Base-by-base conservation (phyloP, 1,140 invertebrate species). In the Monomorium pharaonis region DNA sequence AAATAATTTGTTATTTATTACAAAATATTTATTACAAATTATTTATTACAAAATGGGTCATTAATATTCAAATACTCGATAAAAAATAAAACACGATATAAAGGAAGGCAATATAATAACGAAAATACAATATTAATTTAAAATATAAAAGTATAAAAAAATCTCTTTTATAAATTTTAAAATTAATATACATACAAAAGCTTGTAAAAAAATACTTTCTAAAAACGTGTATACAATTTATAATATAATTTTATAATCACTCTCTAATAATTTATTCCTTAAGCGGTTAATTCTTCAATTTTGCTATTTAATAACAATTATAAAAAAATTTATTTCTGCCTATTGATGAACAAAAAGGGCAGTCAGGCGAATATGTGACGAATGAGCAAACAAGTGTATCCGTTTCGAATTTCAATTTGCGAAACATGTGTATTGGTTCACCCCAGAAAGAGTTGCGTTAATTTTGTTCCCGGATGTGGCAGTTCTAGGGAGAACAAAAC, bases 1-100 rank as follows among this genome's bases (percentile, higher is more conserved):
- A 63, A 63, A 63, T 63, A 63, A 63, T 30, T 9, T 30, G n/a
- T n/a, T 16, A 27, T 63, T 63, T 63, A n/a, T 63, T n/a, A 30
- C 30, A 37, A 37, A 63, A 37, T 12, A 27, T 63, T 63, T 63
- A n/a, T 63, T n/a, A 30, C 30, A 37, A 37, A 63, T n/a, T 16
- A 27, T 63, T 63, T 63, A n/a, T 63, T n/a, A 30, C 30, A 37
- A 37, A 63, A 37, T 12, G 30, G 7, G 1, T 63, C 7, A 37
- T 63, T 63, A 37, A 63, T 63, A 27, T 3, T 33, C 27, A 2
- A 37, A 37, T n/a, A 37, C 30, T 63, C 18, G 60, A 18, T 9
- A 63, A 63, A 63, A 63, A 7, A 33, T 10, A n/a, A n/a, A n/a
- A n/a, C 7, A 3, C 16, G 16, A 33, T 30, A 33, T 9, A 62